These are phyloP conservation scores for Muscidifurax raptorellus DNA, from an alignment of 1,140 invertebrate species.

Conservation along the genomic window DNA sequence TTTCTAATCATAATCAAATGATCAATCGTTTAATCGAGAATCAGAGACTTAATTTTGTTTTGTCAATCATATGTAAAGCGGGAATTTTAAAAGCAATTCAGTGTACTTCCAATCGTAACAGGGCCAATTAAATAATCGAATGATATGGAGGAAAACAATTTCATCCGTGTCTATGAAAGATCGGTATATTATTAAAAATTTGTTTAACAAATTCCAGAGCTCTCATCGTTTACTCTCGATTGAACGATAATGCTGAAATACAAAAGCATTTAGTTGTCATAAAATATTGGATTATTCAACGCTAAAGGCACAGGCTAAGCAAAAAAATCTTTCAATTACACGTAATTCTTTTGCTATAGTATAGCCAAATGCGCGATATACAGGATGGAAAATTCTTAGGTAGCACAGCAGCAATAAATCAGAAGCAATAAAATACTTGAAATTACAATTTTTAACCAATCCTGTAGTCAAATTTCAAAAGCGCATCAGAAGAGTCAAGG, in stretches of 20 bases:
- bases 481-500: no score
- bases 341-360: no score
- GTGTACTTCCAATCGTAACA: background rate
- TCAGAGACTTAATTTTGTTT: background rate
- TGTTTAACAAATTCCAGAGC: background rate
- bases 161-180: background rate
- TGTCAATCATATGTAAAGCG: background rate
- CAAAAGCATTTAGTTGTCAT: background rate
- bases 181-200: background rate
- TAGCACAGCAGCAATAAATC: background rate
- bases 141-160: background rate
- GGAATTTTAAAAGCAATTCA: background rate
- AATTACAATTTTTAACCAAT: no score
- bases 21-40: conserved; percentile 33
- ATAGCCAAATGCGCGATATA: background rate
- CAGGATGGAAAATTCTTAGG: background rate
- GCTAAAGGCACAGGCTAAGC: background rate
- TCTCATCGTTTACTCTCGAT: conserved; percentile 12
- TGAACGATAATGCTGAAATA: conserved; percentile 26
- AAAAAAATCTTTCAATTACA: no score
- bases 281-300: background rate
- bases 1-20: conserved; percentile 34
- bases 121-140: background rate
- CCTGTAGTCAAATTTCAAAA: no score
- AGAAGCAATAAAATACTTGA: no score